Percentiles rank a stretch among this genome's conserved stretches.
phyloP scores from a whole-genome alignment of 2,113 vertebrate genomes.

The Xenus cinereus region DNA sequence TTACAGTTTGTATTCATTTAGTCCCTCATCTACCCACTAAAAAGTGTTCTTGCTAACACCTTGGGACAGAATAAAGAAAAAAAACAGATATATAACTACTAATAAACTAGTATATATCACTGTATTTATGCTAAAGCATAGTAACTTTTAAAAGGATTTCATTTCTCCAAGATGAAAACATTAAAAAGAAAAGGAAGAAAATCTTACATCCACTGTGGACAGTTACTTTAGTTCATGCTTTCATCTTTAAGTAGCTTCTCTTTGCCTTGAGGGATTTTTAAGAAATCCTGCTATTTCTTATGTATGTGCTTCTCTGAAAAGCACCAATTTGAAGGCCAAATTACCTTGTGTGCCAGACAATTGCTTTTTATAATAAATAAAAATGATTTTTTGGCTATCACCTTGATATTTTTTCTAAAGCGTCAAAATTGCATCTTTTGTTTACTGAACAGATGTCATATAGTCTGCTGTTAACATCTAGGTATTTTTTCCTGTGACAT shows the following conservation, averaged over 20 bases:
- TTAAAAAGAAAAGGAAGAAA: not conserved
- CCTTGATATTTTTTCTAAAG: not conserved
- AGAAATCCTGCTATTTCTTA: not conserved
- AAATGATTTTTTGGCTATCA: not conserved
- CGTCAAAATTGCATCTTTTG: not conserved
- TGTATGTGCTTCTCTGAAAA: not conserved
- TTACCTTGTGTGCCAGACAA: not conserved
- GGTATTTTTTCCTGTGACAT: not conserved
- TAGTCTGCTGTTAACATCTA: not conserved
- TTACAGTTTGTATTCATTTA: not conserved
- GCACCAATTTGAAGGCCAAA: constrained; percentile 16
- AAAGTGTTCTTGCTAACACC: not conserved
- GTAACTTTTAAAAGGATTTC: not conserved
- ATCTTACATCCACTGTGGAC: not conserved
- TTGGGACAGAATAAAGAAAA: not conserved
- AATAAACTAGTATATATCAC: not conserved
- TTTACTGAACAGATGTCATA: not conserved
- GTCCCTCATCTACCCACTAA: not conserved
- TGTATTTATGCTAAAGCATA: not conserved
- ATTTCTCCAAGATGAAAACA: not conserved
- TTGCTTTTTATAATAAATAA: not conserved
- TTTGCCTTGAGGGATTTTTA: not conserved
- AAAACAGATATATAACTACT: not conserved
- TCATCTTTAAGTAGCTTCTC: constrained; percentile 36
- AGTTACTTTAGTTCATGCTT: not conserved